Evolutionary conservation across 2,888 invertebrate genomes (phyloP).

Genomic region (Mayetiola destructor): DNA sequence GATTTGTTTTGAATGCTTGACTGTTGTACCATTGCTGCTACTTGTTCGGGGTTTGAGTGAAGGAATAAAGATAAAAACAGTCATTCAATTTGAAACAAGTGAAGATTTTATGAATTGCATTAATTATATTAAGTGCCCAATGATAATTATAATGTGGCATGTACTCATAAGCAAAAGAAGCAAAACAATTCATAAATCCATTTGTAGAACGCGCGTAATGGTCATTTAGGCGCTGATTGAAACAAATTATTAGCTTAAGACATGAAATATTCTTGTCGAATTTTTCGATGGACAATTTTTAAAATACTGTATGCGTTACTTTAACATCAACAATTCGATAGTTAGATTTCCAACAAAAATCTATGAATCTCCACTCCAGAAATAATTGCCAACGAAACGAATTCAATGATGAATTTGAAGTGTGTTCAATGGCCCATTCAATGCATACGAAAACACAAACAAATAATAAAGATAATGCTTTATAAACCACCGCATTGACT

Average conservation of each 20-base stretch:
- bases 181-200: too few species aligned
- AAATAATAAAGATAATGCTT: conserved; percentile 4
- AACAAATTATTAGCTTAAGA: not conserved
- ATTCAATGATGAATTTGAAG: conserved; percentile 7
- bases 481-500: not conserved
- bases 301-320: not conserved
- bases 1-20: too few species aligned
- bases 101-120: too few species aligned
- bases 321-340: not conserved
- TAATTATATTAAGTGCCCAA: too few species aligned
- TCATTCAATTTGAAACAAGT: too few species aligned
- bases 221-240: not conserved
- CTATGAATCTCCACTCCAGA: not conserved
- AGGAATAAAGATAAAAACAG: too few species aligned
- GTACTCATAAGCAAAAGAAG: too few species aligned
- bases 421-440: not conserved
- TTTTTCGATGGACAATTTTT: not conserved
- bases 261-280: not conserved
- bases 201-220: not conserved
- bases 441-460: conserved; percentile 10
- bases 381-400: conserved; percentile 3
- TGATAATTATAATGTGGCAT: too few species aligned
- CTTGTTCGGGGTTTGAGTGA: too few species aligned
- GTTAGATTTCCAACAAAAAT: not conserved
- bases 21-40: too few species aligned